Conservation (phyloP, 2,797 vertebrate species). For the Sarcophilus harrisii region DNA sequence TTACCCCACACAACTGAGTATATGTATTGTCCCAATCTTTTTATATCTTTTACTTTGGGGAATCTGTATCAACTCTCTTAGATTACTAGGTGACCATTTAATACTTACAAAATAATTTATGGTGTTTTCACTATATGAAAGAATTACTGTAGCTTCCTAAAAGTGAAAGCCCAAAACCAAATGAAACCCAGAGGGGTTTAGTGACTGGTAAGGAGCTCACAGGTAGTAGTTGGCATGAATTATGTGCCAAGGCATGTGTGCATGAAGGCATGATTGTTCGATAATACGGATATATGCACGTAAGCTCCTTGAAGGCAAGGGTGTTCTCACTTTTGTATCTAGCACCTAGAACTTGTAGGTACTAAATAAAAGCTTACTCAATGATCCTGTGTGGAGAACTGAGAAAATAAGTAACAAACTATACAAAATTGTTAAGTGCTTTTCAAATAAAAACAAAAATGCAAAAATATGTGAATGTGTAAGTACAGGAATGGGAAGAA, state of each 20-base stretch:
- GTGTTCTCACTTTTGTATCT: neutral
- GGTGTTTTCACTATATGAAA: neutral
- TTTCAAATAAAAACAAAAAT: neutral
- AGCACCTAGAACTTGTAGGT: neutral
- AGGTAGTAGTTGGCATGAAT: neutral
- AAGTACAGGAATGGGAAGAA: neutral
- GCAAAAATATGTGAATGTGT: conserved; percentile 1
- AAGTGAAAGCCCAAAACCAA: neutral
- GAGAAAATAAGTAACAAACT: neutral
- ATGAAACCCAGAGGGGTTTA: neutral
- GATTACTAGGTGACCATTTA: neutral
- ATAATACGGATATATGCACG: neutral
- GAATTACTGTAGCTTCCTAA: neutral
- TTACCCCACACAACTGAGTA: neutral
- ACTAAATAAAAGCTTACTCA: no score
- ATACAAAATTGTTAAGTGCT: neutral
- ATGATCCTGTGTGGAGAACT: neutral
- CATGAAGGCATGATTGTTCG: neutral
- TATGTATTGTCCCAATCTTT: neutral
- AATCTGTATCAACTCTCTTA: neutral
- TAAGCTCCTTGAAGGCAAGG: neutral
- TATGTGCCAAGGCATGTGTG: neutral
- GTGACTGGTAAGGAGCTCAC: neutral
- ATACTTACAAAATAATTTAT: neutral
- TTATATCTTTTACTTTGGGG: neutral